Conservation (phyloP, 2,113 vertebrate genomes). For the Rattus norvegicus region GRCr8 NC_086021.1:47107001-47107500, state of each 20-base stretch:
- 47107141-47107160: background rate
- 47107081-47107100: background rate
- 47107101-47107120: background rate
- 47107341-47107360: background rate
- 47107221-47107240: background rate
- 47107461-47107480: background rate
- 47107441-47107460: no score
- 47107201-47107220: background rate
- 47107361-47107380: background rate
- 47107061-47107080: background rate
- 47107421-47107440: background rate
- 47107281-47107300: background rate
- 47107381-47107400: background rate
- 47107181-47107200: background rate
- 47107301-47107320: background rate
- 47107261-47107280: background rate
- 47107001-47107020: background rate
- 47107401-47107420: no score
- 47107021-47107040: background rate
- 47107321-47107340: background rate
- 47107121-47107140: background rate
- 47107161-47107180: background rate
- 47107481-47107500: background rate
- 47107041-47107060: background rate
- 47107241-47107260: background rate